phyloP scores from a whole-genome alignment of 2,888 invertebrate species.

The Catocala fraxini region DNA sequence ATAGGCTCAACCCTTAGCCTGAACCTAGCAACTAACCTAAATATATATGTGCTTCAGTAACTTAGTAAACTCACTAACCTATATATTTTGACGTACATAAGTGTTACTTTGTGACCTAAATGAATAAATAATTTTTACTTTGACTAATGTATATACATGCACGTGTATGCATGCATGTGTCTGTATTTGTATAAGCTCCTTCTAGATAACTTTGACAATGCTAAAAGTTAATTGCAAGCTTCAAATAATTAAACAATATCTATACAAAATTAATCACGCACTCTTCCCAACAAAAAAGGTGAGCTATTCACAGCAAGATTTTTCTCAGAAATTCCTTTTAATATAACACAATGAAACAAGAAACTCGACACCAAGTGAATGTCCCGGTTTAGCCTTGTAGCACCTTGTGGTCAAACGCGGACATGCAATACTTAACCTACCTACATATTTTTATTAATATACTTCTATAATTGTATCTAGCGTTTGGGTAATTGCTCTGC shows the following conservation, averaged over 20 bases:
- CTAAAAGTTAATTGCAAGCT: neutral
- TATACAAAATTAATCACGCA: constrained; percentile 6
- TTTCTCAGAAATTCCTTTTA: constrained; percentile 33
- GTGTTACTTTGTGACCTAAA: too few relatives aligned
- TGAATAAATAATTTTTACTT: too few relatives aligned
- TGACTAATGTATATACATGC: too few relatives aligned
- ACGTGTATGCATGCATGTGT: too few relatives aligned
- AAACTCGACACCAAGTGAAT: constrained; percentile 49
- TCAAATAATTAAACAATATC: neutral
- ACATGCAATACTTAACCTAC: constrained; percentile 25
- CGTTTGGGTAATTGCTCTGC: neutral
- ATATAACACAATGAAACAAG: constrained; percentile 36
- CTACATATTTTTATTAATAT: neutral
- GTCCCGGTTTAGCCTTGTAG: constrained; percentile 47
- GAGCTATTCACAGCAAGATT: constrained; percentile 10
- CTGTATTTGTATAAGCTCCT: neutral
- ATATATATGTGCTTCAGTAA: too few relatives aligned
- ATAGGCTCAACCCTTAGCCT: too few relatives aligned
- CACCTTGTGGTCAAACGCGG: constrained; percentile 45
- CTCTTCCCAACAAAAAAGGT: constrained; percentile 1
- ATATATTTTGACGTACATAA: too few relatives aligned
- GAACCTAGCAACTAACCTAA: too few relatives aligned
- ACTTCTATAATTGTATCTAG: neutral
- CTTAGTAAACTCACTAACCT: too few relatives aligned
- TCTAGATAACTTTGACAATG: neutral